phyloP scores from a whole-genome alignment of 2,888 invertebrate genomes.

The Leptothorax acervorum region DNA sequence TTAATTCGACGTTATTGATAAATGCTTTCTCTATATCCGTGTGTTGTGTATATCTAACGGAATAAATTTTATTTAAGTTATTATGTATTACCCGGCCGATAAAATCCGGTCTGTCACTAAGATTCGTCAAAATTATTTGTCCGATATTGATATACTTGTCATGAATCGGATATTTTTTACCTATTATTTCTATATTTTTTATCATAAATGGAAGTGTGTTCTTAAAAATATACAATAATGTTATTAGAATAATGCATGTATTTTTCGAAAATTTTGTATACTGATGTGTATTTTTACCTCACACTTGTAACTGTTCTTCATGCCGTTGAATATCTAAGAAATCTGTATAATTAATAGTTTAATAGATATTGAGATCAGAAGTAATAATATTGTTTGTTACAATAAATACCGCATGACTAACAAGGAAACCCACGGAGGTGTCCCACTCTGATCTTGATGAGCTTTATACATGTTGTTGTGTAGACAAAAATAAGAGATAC shows the following conservation, averaged over 20 bases:
- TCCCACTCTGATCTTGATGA: too few relatives aligned
- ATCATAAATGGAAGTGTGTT: background rate
- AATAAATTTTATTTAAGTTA: background rate
- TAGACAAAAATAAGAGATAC: too few relatives aligned
- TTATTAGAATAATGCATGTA: background rate
- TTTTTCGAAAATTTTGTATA: background rate
- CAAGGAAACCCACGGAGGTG: too few relatives aligned
- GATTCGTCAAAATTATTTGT: background rate
- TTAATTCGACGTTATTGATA: background rate
- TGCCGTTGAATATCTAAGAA: background rate
- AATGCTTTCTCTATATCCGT: background rate
- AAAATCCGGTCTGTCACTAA: slow-evolving; percentile 1
- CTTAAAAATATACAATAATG: background rate
- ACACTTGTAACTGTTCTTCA: background rate
- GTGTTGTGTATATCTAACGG: background rate
- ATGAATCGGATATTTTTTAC: background rate
- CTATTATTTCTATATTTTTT: background rate
- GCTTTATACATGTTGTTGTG: too few relatives aligned
- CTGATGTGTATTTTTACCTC: background rate
- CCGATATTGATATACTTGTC: background rate
- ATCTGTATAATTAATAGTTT: background rate
- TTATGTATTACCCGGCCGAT: slow-evolving; percentile 38
- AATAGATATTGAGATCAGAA: background rate
- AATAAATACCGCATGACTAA: background rate
- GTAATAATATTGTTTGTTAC: background rate